A percentile compares a stretch with the other conserved stretches of the same genome.
Conservation (phyloP, 1,140 invertebrate species). For the Arctopsyche grandis region DNA sequence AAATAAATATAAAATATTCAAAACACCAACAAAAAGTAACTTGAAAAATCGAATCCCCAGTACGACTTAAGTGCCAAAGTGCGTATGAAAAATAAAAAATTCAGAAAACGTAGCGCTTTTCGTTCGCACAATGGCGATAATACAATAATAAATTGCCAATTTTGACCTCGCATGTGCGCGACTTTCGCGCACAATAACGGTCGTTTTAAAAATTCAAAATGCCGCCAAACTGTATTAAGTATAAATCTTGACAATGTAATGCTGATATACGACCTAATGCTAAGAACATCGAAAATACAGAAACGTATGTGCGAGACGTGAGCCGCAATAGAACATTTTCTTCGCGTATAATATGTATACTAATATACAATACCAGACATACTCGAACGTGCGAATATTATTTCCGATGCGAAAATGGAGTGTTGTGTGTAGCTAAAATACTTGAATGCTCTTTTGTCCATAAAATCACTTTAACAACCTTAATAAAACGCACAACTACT, state of each 20-base stretch:
- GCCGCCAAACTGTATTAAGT: neutral
- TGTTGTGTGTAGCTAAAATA: too few relatives aligned
- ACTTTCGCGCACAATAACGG: neutral
- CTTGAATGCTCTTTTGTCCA: too few relatives aligned
- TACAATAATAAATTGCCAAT: conserved; percentile 27
- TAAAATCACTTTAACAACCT: too few relatives aligned
- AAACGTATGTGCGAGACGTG: neutral
- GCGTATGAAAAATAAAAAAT: neutral
- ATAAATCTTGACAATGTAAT: neutral
- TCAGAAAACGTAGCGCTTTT: neutral
- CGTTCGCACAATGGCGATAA: neutral
- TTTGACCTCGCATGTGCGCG: neutral
- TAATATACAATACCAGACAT: too few relatives aligned
- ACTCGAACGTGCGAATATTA: too few relatives aligned
- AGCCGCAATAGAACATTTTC: neutral
- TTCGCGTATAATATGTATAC: neutral
- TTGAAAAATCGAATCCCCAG: neutral
- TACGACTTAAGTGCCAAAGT: neutral
- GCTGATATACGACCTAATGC: neutral
- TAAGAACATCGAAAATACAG: conserved; percentile 13
- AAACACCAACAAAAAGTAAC: neutral
- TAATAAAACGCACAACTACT: too few relatives aligned
- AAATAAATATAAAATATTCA: too few relatives aligned
- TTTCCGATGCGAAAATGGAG: too few relatives aligned
- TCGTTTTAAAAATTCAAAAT: conserved; percentile 23